Percentiles rank a stretch among this genome's conserved stretches.
phyloP scores from a whole-genome alignment of 2,888 invertebrate species.

The Urechis unicinctus region DNA sequence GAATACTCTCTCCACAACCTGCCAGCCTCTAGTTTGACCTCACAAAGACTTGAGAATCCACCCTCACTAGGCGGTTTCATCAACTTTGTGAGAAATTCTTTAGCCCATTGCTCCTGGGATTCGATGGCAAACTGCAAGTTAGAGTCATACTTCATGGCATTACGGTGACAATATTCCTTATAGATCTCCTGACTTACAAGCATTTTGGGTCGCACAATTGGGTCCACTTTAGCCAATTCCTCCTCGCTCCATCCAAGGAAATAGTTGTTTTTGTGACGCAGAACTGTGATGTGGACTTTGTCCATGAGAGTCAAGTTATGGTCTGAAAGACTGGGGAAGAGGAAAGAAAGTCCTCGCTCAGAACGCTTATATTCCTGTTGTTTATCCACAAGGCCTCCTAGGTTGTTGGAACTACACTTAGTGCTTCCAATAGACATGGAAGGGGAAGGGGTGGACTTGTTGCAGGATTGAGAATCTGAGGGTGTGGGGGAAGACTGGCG shows the following conservation, averaged over 20 bases:
- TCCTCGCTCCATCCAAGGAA: constrained; percentile 23
- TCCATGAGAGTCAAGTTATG: constrained; percentile 18
- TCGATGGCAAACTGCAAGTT: constrained; percentile 23
- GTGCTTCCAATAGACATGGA: too few species aligned
- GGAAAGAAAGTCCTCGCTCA: constrained; percentile 19
- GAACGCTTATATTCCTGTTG: constrained; percentile 14
- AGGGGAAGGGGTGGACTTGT: too few species aligned
- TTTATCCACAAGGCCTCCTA: background rate
- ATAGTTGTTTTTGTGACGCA: constrained; percentile 25
- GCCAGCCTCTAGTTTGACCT: constrained; percentile 22
- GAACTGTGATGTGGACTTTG: constrained; percentile 21
- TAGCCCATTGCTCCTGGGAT: constrained; percentile 18
- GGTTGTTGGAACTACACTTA: background rate
- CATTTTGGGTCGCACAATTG: constrained; percentile 21
- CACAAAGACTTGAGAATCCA: constrained; percentile 20
- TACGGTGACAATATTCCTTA: constrained; percentile 23
- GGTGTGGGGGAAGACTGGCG: too few species aligned
- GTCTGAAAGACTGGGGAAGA: constrained; percentile 20
- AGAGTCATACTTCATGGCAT: constrained; percentile 24
- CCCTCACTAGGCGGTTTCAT: constrained; percentile 17
- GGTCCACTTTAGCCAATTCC: constrained; percentile 16
- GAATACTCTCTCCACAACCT: constrained; percentile 21
- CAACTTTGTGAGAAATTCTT: constrained; percentile 17
- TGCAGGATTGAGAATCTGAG: too few species aligned
- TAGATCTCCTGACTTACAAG: constrained; percentile 20